Evolutionary conservation across 2,888 invertebrate species (phyloP).

Genomic region (Coenonympha glycerion): DNA sequence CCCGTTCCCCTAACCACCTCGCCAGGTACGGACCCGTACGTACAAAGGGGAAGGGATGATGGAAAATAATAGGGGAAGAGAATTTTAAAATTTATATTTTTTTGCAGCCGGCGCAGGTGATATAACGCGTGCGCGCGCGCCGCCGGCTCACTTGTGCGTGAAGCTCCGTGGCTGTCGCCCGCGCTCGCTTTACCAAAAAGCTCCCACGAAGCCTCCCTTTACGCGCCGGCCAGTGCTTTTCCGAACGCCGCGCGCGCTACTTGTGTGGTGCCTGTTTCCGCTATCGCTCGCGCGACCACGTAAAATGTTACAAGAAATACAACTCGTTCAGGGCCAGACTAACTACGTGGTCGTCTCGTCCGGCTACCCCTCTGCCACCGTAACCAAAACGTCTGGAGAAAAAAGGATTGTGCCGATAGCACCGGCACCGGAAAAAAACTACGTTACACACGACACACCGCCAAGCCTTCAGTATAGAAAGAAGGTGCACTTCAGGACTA

Average conservation of each 20-base stretch:
- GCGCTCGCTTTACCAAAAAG: slow-evolving; percentile 43
- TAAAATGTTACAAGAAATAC: slow-evolving; percentile 73
- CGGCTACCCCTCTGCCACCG: slow-evolving; percentile 63
- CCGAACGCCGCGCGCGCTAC: slow-evolving; percentile 55
- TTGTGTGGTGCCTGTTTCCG: slow-evolving; percentile 47
- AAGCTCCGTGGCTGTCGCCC: slow-evolving; percentile 61
- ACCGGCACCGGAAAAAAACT: slow-evolving; percentile 76
- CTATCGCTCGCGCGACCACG: slow-evolving; percentile 51
- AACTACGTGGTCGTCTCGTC: slow-evolving; percentile 79
- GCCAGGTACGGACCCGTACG: slow-evolving; percentile 74
- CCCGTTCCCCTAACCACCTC: slow-evolving; percentile 48
- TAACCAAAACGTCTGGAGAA: slow-evolving; percentile 70
- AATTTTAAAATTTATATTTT: slow-evolving; percentile 74
- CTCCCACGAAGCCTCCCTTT: slow-evolving; percentile 39
- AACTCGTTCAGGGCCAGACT: slow-evolving; percentile 73
- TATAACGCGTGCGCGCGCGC: slow-evolving; percentile 73
- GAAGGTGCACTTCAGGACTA: slow-evolving; percentile 82
- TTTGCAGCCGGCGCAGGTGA: slow-evolving; percentile 77
- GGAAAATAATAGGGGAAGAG: slow-evolving; percentile 77
- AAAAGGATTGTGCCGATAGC: slow-evolving; percentile 75
- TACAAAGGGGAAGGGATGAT: slow-evolving; percentile 72
- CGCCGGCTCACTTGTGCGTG: slow-evolving; percentile 71
- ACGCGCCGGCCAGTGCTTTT: slow-evolving; percentile 48
- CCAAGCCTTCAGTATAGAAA: slow-evolving; percentile 80
- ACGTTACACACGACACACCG: slow-evolving; percentile 69